These are phyloP conservation scores for Zaprionus bogoriensis DNA, from an alignment of 2,888 invertebrate genomes.

Conservation along the genomic window DNA sequence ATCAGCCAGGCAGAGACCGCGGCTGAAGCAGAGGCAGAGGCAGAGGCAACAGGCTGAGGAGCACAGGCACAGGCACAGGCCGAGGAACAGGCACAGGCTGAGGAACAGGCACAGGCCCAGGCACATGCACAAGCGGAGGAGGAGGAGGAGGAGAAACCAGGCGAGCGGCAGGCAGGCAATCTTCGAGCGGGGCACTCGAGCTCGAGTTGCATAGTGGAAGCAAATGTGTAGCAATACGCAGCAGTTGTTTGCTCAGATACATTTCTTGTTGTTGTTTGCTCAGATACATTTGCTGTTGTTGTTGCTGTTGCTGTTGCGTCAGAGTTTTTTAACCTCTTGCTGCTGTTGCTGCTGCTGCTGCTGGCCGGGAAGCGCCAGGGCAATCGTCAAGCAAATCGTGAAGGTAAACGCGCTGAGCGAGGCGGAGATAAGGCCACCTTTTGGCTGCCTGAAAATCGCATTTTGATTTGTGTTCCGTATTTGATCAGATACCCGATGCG, in stretches of 20 bases:
- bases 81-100: constrained; percentile 20
- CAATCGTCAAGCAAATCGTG: constrained; percentile 11
- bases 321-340: constrained; percentile 71
- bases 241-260: constrained; percentile 70
- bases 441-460: constrained; percentile 73
- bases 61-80: too few relatives aligned
- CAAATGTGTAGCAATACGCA: constrained; percentile 57
- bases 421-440: constrained; percentile 55
- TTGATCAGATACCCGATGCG: constrained; percentile 65
- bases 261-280: constrained; percentile 64
- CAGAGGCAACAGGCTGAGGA: constrained; percentile 26
- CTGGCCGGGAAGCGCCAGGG: constrained; percentile 16
- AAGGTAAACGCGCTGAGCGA: constrained; percentile 55
- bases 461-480: constrained; percentile 81
- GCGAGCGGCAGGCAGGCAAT: not conserved
- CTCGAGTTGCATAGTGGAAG: constrained; percentile 34
- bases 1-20: constrained; percentile 34
- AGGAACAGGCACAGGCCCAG: constrained; percentile 37
- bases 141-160: constrained; percentile 16
- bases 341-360: constrained; percentile 24
- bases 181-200: constrained; percentile 20
- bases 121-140: too few relatives aligned
- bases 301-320: constrained; percentile 39
- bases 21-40: constrained; percentile 18
- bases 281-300: constrained; percentile 66